phyloP scores from a whole-genome alignment of 2,888 invertebrate species.

The Cantharis lateralis region DNA sequence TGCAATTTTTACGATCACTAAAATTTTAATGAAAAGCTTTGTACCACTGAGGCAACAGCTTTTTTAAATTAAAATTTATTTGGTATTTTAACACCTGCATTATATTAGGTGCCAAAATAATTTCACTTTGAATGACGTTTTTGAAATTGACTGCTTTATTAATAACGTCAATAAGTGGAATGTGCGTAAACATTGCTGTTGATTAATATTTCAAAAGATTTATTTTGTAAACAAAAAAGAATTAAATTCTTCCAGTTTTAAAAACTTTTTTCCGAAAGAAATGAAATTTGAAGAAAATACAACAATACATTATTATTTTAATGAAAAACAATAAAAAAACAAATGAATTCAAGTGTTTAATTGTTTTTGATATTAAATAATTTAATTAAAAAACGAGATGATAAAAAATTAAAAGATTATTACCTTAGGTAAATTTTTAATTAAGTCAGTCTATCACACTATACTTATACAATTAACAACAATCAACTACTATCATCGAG shows the following conservation, averaged over 20 bases:
- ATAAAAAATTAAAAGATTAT: background rate
- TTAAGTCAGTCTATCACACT: constrained; percentile 15
- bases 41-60: background rate
- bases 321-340: too few species aligned
- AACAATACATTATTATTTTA: too few species aligned
- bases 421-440: background rate
- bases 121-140: background rate
- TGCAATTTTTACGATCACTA: background rate
- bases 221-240: background rate
- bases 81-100: background rate
- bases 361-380: background rate
- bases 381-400: background rate
- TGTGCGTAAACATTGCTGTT: background rate
- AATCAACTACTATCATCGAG: constrained; percentile 38
- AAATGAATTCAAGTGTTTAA: background rate
- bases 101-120: background rate
- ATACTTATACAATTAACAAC: constrained; percentile 38
- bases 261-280: background rate
- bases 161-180: background rate
- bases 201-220: background rate
- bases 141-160: background rate
- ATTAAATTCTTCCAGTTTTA: background rate
- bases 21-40: background rate
- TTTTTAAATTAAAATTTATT: background rate
- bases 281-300: background rate